Evolutionary conservation across 2,113 vertebrate genomes (phyloP), one percentile per base, ranked within the genome.

Genomic region (Pogona vitticeps): DNA sequence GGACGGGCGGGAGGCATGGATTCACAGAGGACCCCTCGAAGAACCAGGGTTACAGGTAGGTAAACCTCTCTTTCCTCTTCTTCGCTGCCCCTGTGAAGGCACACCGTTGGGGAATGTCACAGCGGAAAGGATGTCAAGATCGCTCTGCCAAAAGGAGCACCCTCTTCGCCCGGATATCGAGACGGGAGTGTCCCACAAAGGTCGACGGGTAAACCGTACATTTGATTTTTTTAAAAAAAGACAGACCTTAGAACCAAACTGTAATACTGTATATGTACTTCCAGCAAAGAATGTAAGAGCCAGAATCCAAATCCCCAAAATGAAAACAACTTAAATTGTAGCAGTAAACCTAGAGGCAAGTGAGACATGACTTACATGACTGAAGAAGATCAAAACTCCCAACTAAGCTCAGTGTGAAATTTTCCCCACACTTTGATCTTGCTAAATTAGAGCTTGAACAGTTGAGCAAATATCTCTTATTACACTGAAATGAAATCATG

Each of bases 301-400:
- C 63, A 80, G 17, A 42, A 58, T 71, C 21, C 1, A 20, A n/a
- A 82, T 70, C 28, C 52, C 26, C 56, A 36, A 73, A 73, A 72
- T 61, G 82, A 83, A 83, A 83, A 46, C 33, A 20, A 59, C 18
- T 78, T 78, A 78, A 56, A 77, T 77, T 17, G 42, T 18, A 77
- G 33, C n/a, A 58, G 36, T 71, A 70, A 58, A 82, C n/a, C 14
- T 31, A 61, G 56, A 73, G 58, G 38, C 38, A 73, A 73, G 5
- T 83, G 52, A 40, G 23, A 59, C 28, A 59, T 40, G 33, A 23
- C 6, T 2, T 73, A 31, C 28, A 40, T 21, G n/a, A 73, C 23
- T 61, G 42, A 71, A 18, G 6, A 71, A 38, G 33, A 83, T 58
- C 38, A 72, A 59, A 36, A 38, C 6, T 26, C n/a, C 46, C 72